phyloP scores from a whole-genome alignment of 2,113 vertebrate species.

The Microcebus griseorufus region DNA sequence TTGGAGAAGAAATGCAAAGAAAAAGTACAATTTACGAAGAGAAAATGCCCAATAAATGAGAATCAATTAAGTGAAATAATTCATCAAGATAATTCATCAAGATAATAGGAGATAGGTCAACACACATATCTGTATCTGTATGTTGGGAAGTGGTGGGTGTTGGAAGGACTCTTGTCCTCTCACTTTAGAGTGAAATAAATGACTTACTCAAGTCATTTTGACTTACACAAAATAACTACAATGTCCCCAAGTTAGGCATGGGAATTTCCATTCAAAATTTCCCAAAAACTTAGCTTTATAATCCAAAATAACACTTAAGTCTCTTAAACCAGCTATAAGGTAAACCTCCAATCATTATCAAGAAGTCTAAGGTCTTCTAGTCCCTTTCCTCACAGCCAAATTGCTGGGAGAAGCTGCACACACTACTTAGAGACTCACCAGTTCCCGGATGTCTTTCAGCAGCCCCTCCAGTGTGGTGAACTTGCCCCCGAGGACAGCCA shows the following conservation, averaged over 20 bases:
- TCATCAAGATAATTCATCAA: not conserved
- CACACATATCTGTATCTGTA: not conserved
- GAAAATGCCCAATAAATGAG: not conserved
- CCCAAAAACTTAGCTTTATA: conserved; percentile 10
- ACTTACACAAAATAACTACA: not conserved
- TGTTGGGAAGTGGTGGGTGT: not conserved
- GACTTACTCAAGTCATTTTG: not conserved
- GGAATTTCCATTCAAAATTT: conserved; percentile 34
- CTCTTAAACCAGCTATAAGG: not conserved
- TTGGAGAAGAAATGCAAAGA: conserved; percentile 8
- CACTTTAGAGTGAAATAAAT: conserved; percentile 20
- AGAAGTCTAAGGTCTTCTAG: not conserved
- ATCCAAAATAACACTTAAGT: conserved; percentile 36
- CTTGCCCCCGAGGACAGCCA: conserved; percentile 94
- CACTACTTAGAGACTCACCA: conserved; percentile 83
- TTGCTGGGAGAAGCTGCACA: not conserved
- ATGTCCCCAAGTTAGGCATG: not conserved
- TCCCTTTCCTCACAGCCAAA: not conserved
- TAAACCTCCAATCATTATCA: not conserved
- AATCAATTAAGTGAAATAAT: not conserved
- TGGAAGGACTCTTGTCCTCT: not conserved
- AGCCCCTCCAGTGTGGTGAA: conserved; percentile 97
- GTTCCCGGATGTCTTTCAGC: conserved; percentile 92
- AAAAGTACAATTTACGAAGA: not conserved
- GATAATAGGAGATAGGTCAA: not conserved